These are phyloP conservation scores for Camponotus floridanus DNA, from an alignment of 1,140 invertebrate genomes.

Conservation along the genomic window DNA sequence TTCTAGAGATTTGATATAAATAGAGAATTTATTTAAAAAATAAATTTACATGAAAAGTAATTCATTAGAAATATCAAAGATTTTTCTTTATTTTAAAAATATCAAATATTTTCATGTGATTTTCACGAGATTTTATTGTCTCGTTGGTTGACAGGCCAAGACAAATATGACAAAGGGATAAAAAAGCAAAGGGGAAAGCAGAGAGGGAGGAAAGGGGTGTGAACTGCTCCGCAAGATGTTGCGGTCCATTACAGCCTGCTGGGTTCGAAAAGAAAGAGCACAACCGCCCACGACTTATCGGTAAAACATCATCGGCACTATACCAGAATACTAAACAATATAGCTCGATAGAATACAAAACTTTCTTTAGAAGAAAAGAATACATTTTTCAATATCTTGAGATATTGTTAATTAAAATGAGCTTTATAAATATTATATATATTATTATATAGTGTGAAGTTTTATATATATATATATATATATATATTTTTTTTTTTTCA, in stretches of 20 bases:
- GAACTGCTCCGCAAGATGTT: slow-evolving; percentile 84
- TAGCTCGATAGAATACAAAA: slow-evolving; percentile 68
- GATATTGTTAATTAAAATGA: background rate
- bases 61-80: slow-evolving; percentile 2
- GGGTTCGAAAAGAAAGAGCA: slow-evolving; percentile 77
- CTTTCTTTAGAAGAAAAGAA: slow-evolving; percentile 9
- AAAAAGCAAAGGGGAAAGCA: slow-evolving; percentile 51
- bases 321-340: slow-evolving; percentile 83
- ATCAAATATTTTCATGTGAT: slow-evolving; percentile 34
- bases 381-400: slow-evolving; percentile 20
- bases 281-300: slow-evolving; percentile 75
- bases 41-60: slow-evolving; percentile 4
- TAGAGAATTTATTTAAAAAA: slow-evolving; percentile 1
- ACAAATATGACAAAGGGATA: slow-evolving; percentile 65
- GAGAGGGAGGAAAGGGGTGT: slow-evolving; percentile 72
- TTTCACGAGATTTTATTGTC: slow-evolving; percentile 30
- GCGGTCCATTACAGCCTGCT: slow-evolving; percentile 83
- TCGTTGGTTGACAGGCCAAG: slow-evolving; percentile 23
- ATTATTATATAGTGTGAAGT: no score
- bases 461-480: background rate
- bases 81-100: no score
- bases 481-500: background rate
- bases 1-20: background rate
- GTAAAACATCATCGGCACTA: slow-evolving; percentile 83
- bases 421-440: background rate